Percentiles rank a stretch among this genome's conserved stretches.
Conservation (phyloP, 2,113 vertebrate species). For the Aepyceros melampus region DNA sequence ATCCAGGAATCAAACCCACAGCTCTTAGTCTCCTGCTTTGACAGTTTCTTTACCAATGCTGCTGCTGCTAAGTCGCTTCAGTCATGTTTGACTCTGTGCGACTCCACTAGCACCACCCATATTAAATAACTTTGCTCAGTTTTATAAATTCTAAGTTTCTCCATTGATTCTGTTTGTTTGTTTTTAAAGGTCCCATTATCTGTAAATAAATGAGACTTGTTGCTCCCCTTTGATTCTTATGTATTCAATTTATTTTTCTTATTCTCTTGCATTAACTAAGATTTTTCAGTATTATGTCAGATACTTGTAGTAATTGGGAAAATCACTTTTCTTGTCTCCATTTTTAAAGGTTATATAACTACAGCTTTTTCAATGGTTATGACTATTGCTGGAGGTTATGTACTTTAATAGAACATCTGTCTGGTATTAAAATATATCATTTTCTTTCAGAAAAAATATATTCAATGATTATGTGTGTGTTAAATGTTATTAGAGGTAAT, state of each 20-base stretch:
- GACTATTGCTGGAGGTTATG: neutral
- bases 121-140: neutral
- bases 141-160: neutral
- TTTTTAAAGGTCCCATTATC: neutral
- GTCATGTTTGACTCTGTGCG: too few relatives aligned
- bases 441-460: neutral
- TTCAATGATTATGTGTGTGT: neutral
- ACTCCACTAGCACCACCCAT: neutral
- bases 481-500: neutral
- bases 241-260: neutral
- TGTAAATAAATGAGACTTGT: neutral
- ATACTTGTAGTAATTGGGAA: neutral
- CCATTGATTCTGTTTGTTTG: neutral
- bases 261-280: neutral
- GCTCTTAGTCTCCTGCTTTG: neutral
- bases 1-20: neutral
- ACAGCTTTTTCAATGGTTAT: neutral
- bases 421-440: neutral
- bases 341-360: neutral
- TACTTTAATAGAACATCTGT: neutral
- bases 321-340: neutral
- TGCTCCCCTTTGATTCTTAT: neutral
- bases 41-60: neutral
- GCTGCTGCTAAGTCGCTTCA: too few relatives aligned
- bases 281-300: neutral